A percentile compares a stretch with the other conserved stretches of the same genome.
phyloP scores from a whole-genome alignment of 2,888 invertebrate species.

The Drosophila monieri region DNA sequence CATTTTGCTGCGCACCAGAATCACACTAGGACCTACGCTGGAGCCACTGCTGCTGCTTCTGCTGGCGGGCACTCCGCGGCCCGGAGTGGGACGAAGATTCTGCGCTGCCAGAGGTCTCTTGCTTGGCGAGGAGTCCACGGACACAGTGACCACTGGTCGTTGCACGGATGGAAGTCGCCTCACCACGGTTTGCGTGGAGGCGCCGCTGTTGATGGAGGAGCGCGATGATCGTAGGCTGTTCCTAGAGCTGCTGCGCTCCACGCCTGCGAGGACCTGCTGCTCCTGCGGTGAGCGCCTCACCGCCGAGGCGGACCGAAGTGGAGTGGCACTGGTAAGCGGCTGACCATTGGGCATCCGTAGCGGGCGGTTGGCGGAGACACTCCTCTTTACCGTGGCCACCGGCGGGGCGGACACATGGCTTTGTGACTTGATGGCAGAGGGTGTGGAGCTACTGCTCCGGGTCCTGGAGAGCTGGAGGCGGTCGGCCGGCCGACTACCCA shows the following conservation, averaged over 20 bases:
- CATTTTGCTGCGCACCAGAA: conserved; percentile 70
- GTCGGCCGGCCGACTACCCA: conserved; percentile 69
- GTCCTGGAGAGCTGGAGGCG: conserved; percentile 68
- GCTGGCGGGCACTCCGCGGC: conserved; percentile 85
- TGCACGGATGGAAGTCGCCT: conserved; percentile 86
- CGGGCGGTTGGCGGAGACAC: conserved; percentile 85
- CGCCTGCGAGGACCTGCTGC: conserved; percentile 76
- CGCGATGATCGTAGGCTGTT: conserved; percentile 92
- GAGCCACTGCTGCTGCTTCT: conserved; percentile 87
- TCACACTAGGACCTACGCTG: conserved; percentile 85
- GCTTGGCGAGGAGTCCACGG: conserved; percentile 82
- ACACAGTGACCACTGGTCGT: conserved; percentile 75
- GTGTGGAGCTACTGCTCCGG: conserved; percentile 35
- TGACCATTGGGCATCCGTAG: conserved; percentile 85
- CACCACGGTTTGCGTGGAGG: conserved; percentile 91
- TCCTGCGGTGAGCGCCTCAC: conserved; percentile 57
- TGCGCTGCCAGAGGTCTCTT: conserved; percentile 85
- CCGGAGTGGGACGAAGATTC: conserved; percentile 81
- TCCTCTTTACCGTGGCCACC: conserved; percentile 51
- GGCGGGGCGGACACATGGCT: conserved; percentile 41
- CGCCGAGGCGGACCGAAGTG: conserved; percentile 40
- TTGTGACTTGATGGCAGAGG: conserved; percentile 54
- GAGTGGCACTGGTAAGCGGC: conserved; percentile 88
- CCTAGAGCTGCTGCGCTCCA: conserved; percentile 91
- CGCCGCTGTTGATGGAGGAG: conserved; percentile 92